Conservation (phyloP, 2,113 vertebrate genomes). For the Dendrocopos noguchii region DNA sequence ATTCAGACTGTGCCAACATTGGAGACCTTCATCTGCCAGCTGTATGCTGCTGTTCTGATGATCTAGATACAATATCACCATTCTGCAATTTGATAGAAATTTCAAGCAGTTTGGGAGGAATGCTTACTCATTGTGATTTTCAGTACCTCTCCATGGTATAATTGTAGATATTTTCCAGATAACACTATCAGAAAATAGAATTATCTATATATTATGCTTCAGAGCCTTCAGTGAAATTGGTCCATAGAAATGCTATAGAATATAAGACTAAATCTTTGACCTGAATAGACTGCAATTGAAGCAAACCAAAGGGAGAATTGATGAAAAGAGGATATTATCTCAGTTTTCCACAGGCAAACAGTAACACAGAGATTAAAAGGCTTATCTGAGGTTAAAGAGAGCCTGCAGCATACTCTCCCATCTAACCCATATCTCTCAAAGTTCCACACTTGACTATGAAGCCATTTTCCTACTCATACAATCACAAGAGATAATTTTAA, state of each 20-base stretch:
- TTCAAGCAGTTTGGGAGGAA: neutral
- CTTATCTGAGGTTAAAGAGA: neutral
- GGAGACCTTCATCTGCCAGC: neutral
- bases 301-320: constrained; percentile 20
- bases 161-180: constrained; percentile 32
- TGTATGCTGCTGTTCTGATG: neutral
- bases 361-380: neutral
- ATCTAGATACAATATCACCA: neutral
- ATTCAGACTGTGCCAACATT: neutral
- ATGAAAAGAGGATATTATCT: constrained; percentile 35
- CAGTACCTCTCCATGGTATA: neutral
- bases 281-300: constrained; percentile 48
- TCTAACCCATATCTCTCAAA: neutral
- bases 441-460: neutral
- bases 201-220: constrained; percentile 9
- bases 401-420: neutral
- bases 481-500: neutral
- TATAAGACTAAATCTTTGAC: constrained; percentile 34
- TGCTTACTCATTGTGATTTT: neutral
- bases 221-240: neutral
- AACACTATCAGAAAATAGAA: neutral
- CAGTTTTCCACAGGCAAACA: neutral
- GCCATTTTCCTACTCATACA: neutral
- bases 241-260: neutral
- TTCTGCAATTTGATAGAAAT: neutral